Evolutionary conservation across 1,140 invertebrate species (phyloP).

Genomic region (Aphelinus certus): DNA sequence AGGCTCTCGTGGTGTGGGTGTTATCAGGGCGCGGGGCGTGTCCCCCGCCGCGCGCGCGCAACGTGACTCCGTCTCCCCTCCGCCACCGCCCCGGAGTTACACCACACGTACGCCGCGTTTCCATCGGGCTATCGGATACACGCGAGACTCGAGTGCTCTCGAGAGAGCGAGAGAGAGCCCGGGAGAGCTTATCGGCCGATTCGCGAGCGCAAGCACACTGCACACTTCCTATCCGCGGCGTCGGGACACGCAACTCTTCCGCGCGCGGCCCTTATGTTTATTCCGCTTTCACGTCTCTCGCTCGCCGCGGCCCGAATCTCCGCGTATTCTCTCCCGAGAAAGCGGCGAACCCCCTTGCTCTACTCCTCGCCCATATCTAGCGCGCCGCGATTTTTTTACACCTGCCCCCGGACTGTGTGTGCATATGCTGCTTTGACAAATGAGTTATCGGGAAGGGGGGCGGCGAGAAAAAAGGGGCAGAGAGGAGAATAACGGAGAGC

Average conservation of each 20-base stretch:
- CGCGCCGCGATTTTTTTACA: too few relatives aligned
- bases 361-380: too few relatives aligned
- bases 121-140: constrained; percentile 22
- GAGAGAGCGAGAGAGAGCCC: neutral
- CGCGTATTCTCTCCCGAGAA: too few relatives aligned
- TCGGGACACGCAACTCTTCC: neutral
- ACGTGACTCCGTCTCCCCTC: constrained; percentile 27
- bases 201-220: neutral
- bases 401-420: too few relatives aligned
- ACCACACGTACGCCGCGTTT: neutral
- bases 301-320: too few relatives aligned
- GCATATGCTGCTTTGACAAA: too few relatives aligned
- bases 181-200: constrained; percentile 9
- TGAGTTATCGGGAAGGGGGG: too few relatives aligned
- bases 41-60: constrained; percentile 25
- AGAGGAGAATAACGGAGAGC: too few relatives aligned
- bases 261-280: too few relatives aligned
- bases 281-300: too few relatives aligned
- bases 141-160: neutral
- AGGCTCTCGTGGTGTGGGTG: constrained; percentile 28
- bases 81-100: neutral
- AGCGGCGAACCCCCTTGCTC: too few relatives aligned
- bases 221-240: neutral
- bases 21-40: constrained; percentile 38
- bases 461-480: too few relatives aligned